phyloP scores from a whole-genome alignment of 2,797 vertebrate genomes.

The Cuniculus paca region DNA sequence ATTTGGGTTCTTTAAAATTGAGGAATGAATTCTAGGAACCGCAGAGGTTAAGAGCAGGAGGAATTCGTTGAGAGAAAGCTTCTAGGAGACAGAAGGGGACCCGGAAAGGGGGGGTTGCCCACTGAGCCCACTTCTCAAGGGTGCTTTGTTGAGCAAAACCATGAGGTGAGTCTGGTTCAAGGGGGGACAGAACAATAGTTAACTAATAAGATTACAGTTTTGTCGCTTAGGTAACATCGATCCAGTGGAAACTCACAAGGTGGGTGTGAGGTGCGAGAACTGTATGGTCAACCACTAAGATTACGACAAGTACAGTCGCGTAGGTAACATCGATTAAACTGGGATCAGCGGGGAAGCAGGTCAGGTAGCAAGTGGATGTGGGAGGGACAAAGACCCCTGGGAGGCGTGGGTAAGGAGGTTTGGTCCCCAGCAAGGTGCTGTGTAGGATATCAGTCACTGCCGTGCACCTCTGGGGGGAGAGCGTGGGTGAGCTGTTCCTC shows the following conservation, averaged over 20 bases:
- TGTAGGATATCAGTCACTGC: neutral
- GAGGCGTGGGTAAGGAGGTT: neutral
- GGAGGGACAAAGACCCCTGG: neutral
- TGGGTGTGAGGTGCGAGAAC: neutral
- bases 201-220: neutral
- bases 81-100: neutral
- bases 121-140: neutral
- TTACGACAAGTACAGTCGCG: neutral
- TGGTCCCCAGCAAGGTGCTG: neutral
- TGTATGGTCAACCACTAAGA: neutral
- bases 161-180: neutral
- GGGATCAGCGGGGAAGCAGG: neutral
- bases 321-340: neutral
- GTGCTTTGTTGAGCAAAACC: neutral
- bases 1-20: neutral
- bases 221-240: too few species aligned
- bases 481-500: neutral
- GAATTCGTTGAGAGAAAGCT: neutral
- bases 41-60: neutral
- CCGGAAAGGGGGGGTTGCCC: neutral
- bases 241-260: neutral
- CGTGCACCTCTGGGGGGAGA: neutral
- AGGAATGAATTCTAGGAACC: neutral
- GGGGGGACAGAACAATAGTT: neutral
- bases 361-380: neutral